These are phyloP conservation scores for Tarsius wallacei DNA, from an alignment of 2,797 vertebrate species.

Conservation along the genomic window DNA sequence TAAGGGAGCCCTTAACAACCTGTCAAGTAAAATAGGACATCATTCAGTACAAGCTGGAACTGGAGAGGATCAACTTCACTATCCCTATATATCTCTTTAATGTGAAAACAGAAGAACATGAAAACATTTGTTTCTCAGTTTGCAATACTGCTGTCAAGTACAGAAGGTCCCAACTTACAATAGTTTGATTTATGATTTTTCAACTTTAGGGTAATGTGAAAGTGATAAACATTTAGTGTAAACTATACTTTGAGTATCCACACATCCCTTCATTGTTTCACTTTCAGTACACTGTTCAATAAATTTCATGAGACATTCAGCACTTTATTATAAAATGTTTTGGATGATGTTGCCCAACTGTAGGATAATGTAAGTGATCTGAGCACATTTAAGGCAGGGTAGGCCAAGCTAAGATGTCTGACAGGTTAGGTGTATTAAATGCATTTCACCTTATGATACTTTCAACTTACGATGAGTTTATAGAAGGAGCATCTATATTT, in stretches of 20 bases:
- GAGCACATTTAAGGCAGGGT: background rate
- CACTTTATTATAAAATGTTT: background rate
- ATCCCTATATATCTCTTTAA: background rate
- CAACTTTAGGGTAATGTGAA: background rate
- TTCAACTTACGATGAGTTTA: background rate
- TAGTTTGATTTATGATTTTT: background rate
- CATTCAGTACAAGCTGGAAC: background rate
- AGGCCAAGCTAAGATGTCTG: background rate
- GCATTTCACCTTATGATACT: background rate
- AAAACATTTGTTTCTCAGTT: background rate
- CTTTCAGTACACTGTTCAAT: background rate
- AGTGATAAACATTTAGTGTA: background rate
- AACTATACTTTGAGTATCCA: background rate
- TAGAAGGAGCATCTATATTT: background rate
- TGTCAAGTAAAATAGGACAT: conserved; percentile 64
- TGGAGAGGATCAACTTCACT: background rate
- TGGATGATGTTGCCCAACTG: background rate
- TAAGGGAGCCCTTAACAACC: background rate
- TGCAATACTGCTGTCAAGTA: background rate
- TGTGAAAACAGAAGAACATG: background rate
- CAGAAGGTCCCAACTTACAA: background rate
- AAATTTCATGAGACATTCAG: background rate
- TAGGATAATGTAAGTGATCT: background rate
- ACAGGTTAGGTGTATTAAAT: background rate
- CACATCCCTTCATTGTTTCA: background rate